phyloP scores from a whole-genome alignment of 2,113 vertebrate species.

The Pipa parva region DNA sequence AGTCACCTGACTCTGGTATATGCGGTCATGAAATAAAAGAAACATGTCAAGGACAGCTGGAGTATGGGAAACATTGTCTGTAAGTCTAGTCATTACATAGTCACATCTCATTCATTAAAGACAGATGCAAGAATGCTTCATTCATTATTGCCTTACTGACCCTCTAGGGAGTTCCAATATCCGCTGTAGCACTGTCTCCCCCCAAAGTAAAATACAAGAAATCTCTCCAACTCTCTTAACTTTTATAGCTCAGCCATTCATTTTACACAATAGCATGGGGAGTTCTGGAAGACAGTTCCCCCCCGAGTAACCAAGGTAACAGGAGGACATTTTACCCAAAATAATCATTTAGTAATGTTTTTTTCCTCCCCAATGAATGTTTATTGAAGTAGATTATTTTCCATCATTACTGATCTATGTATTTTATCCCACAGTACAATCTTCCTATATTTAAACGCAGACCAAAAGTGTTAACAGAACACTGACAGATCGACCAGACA shows the following conservation, averaged over 20 bases:
- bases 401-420: neutral
- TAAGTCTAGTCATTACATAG: neutral
- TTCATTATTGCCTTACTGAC: conserved; percentile 9
- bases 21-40: too few relatives aligned
- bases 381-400: neutral
- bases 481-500: neutral
- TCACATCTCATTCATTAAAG: conserved; percentile 22
- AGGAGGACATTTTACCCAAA: neutral
- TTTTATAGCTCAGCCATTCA: conserved; percentile 29
- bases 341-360: neutral
- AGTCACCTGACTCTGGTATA: too few relatives aligned
- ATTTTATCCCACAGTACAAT: neutral
- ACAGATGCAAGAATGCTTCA: conserved; percentile 29
- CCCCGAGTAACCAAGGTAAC: conserved; percentile 10
- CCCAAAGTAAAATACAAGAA: conserved; percentile 15
- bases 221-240: conserved; percentile 6
- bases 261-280: conserved; percentile 19
- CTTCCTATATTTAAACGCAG: neutral
- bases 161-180: conserved; percentile 25
- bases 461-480: neutral
- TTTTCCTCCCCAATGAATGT: neutral
- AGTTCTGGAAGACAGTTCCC: conserved; percentile 12
- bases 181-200: conserved; percentile 4
- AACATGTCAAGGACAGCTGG: too few relatives aligned
- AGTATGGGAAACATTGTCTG: neutral